phyloP scores from a whole-genome alignment of 2,113 vertebrate species.

The Eonycteris spelaea region DNA sequence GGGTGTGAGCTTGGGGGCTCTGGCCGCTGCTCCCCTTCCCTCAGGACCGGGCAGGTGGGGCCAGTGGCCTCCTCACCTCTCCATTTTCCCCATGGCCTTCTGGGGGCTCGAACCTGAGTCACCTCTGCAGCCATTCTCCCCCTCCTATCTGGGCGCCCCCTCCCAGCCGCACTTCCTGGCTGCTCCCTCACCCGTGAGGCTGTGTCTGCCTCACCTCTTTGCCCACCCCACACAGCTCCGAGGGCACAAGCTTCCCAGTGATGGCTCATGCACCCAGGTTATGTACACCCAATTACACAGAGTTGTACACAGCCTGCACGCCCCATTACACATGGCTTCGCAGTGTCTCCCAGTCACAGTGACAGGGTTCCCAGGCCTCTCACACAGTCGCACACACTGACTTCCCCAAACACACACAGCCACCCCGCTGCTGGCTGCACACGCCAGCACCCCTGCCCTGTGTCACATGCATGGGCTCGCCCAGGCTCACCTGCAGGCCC shows the following conservation, averaged over 20 bases:
- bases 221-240: not conserved
- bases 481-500: not conserved
- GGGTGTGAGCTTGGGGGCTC: not conserved
- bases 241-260: not conserved
- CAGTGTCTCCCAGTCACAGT: not conserved
- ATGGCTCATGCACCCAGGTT: not conserved
- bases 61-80: not conserved
- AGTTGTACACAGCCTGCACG: conserved; percentile 27
- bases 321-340: conserved; percentile 40
- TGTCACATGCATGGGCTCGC: not conserved
- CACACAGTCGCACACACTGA: rapidly evolving
- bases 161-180: not conserved
- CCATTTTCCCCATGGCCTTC: not conserved
- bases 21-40: not conserved
- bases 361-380: not conserved
- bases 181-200: not conserved
- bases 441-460: not conserved
- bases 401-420: not conserved
- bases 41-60: not conserved
- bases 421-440: rapidly evolving
- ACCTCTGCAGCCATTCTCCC: not conserved
- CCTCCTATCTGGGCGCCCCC: not conserved
- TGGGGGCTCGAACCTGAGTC: not conserved
- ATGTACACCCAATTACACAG: conserved; percentile 56
- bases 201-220: not conserved